These are phyloP conservation scores for Nansenia antarctica DNA, from an alignment of 2,113 vertebrate species.

Conservation along the genomic window DNA sequence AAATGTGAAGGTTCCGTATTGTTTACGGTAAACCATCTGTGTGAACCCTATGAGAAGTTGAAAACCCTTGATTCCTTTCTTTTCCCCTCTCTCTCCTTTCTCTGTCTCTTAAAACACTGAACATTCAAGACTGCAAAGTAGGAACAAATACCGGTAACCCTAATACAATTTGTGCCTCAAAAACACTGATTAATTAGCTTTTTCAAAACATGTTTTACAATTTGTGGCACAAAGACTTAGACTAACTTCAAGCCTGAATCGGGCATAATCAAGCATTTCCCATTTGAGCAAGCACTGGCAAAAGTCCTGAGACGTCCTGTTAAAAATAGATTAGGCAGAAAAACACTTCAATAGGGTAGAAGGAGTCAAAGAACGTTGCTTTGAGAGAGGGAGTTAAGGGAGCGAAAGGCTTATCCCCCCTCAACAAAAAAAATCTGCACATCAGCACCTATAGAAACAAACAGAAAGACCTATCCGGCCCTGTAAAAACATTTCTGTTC, in stretches of 20 bases:
- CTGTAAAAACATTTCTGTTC: too few relatives aligned
- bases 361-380: slow-evolving; percentile 34
- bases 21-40: slow-evolving; percentile 74
- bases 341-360: slow-evolving; percentile 52
- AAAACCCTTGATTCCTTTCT: slow-evolving; percentile 50
- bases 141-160: slow-evolving; percentile 20
- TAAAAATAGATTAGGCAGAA: slow-evolving; percentile 60
- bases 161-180: slow-evolving; percentile 37
- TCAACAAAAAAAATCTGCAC: too few relatives aligned
- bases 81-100: slow-evolving; percentile 26
- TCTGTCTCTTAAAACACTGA: slow-evolving; percentile 41
- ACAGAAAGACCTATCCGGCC: too few relatives aligned
- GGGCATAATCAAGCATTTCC: slow-evolving; percentile 40
- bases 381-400: too few relatives aligned
- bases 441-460: too few relatives aligned
- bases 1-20: slow-evolving; percentile 65
- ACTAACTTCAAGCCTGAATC: slow-evolving; percentile 43
- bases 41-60: slow-evolving; percentile 63
- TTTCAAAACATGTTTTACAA: slow-evolving; percentile 53
- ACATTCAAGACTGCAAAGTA: slow-evolving; percentile 24
- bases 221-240: slow-evolving; percentile 42
- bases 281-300: slow-evolving; percentile 30
- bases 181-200: slow-evolving; percentile 41
- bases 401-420: too few relatives aligned
- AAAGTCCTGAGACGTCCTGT: slow-evolving; percentile 38